phyloP scores from a whole-genome alignment of 35 echinoderm and acorn worm species.

The Acanthaster planci region DNA sequence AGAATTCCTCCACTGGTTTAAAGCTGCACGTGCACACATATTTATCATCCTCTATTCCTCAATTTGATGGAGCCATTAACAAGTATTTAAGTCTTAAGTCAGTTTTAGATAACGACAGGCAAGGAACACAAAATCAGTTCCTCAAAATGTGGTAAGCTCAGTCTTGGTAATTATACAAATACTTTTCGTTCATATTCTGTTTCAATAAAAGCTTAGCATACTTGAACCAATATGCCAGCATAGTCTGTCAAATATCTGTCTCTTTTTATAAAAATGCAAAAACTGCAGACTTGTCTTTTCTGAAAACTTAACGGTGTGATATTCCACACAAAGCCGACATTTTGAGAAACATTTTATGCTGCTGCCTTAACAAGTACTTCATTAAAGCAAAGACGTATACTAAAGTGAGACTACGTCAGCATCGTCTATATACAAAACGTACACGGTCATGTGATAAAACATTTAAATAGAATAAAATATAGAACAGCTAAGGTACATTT shows the following conservation, averaged over 20 bases:
- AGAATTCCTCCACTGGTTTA: no score
- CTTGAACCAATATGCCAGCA: not conserved
- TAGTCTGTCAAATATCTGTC: not conserved
- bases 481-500: not conserved
- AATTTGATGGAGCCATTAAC: not conserved
- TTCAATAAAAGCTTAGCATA: not conserved
- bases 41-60: no score
- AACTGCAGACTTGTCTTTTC: not conserved
- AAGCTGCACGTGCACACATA: no score
- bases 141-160: not conserved
- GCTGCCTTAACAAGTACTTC: not conserved
- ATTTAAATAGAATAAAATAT: constrained; percentile 25
- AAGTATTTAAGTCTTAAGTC: constrained; percentile 9
- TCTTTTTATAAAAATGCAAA: not conserved
- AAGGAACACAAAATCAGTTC: not conserved
- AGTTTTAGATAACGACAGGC: not conserved
- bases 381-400: not conserved
- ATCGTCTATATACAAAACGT: constrained; percentile 29
- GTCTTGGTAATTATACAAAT: not conserved
- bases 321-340: not conserved
- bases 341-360: not conserved
- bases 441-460: not conserved
- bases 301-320: not conserved
- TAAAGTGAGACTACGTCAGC: not conserved
- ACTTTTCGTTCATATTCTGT: not conserved